phyloP scores from a whole-genome alignment of 2,797 vertebrate species.

The Acanthurus tractus region DNA sequence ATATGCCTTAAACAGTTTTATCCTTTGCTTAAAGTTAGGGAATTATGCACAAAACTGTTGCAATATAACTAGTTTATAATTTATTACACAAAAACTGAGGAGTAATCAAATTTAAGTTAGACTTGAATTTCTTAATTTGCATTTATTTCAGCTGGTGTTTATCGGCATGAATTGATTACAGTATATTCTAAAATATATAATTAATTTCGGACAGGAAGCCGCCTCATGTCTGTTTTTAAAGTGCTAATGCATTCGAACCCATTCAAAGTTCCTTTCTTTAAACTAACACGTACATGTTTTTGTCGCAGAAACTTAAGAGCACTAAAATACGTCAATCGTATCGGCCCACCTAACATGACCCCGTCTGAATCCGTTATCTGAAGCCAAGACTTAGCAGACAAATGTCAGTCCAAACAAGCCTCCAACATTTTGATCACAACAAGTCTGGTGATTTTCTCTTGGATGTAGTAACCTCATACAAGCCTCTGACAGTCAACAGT shows the following conservation, averaged over 20 bases:
- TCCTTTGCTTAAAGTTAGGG: not conserved
- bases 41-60: not conserved
- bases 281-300: constrained; percentile 3
- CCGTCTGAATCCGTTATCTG: not conserved
- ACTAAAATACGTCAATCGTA: not conserved
- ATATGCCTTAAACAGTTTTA: not conserved
- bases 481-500: not conserved
- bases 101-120: too few species aligned
- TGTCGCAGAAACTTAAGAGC: not conserved
- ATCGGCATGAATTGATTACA: not conserved
- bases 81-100: too few species aligned
- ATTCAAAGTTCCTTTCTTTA: not conserved
- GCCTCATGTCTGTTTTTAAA: not conserved
- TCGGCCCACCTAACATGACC: not conserved
- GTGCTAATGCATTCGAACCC: not conserved
- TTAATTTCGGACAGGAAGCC: not conserved
- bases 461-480: not conserved
- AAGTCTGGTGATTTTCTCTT: not conserved
- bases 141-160: not conserved
- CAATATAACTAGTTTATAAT: not conserved
- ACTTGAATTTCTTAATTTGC: too few species aligned
- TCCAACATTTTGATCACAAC: not conserved
- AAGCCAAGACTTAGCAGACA: not conserved
- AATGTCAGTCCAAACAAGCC: constrained; percentile 2
- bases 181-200: too few species aligned